Evolutionary conservation across 2,113 vertebrate species (phyloP).

Genomic region (Cinclus mexicanus): DNA sequence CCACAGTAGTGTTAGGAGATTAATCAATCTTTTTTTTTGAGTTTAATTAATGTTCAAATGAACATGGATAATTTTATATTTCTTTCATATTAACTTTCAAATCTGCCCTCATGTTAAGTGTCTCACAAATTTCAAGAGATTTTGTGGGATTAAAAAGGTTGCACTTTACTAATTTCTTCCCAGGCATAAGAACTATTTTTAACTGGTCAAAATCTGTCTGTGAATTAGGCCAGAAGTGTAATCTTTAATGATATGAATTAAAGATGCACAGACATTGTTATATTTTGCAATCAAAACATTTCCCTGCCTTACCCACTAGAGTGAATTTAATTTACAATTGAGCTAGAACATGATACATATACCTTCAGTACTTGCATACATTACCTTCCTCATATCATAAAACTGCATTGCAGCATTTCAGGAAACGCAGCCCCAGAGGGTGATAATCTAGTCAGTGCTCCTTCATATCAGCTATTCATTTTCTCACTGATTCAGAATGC

Average conservation of each 20-base stretch:
- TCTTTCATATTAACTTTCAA: not conserved
- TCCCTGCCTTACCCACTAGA: conserved; percentile 1
- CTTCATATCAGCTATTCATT: not conserved
- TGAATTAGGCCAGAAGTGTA: not conserved
- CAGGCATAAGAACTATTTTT: not conserved
- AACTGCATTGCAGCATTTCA: not conserved
- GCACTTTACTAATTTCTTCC: not conserved
- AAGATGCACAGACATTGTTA: not conserved
- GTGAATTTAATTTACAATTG: conserved; percentile 33
- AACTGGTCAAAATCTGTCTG: not conserved
- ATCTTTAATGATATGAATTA: not conserved
- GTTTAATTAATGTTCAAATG: not conserved
- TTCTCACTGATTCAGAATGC: not conserved
- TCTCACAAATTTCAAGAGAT: not conserved
- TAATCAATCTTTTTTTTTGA: not conserved
- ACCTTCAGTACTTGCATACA: not conserved
- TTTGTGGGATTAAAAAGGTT: not conserved
- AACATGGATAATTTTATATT: not conserved
- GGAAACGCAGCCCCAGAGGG: not conserved
- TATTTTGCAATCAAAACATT: conserved; percentile 43
- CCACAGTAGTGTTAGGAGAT: not conserved
- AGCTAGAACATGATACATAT: not conserved
- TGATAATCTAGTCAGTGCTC: not conserved
- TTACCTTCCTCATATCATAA: not conserved
- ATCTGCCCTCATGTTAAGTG: not conserved